phyloP scores from a whole-genome alignment of 2,797 vertebrate species.

The Coilia nasus region DNA sequence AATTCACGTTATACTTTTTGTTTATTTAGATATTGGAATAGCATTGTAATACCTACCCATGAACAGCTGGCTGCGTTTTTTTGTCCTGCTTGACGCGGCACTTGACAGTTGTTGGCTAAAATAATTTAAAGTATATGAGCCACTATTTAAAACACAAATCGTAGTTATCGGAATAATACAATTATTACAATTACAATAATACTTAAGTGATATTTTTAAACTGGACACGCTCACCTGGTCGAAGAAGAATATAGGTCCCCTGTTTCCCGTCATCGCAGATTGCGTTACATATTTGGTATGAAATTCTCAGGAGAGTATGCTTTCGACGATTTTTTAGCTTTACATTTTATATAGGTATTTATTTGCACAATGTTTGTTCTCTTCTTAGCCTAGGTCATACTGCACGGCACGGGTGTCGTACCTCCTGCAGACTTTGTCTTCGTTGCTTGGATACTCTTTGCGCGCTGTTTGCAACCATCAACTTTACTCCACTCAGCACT shows the following conservation, averaged over 20 bases:
- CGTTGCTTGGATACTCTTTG: not conserved
- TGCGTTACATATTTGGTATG: not conserved
- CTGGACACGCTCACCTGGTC: not conserved
- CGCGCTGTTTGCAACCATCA: constrained; percentile 33
- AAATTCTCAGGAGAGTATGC: too few species aligned
- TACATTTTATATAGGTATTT: too few species aligned
- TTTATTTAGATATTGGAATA: too few species aligned
- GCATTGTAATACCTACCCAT: not conserved
- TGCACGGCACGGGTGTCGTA: too few species aligned
- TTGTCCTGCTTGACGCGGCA: not conserved
- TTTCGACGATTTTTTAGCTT: not conserved
- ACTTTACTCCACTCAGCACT: too few species aligned
- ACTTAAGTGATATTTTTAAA: too few species aligned
- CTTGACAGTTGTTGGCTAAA: not conserved
- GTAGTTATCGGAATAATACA: not conserved
- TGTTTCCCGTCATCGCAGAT: not conserved
- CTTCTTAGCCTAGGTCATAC: too few species aligned
- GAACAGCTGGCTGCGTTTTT: not conserved
- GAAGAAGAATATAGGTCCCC: not conserved
- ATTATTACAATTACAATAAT: too few species aligned
- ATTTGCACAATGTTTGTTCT: too few species aligned
- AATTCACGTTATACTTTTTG: too few species aligned
- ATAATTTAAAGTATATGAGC: not conserved
- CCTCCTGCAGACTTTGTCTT: too few species aligned
- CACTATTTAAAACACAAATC: not conserved